phyloP scores from a whole-genome alignment of 2,888 invertebrate species.

The Chaitophorus viminalis region DNA sequence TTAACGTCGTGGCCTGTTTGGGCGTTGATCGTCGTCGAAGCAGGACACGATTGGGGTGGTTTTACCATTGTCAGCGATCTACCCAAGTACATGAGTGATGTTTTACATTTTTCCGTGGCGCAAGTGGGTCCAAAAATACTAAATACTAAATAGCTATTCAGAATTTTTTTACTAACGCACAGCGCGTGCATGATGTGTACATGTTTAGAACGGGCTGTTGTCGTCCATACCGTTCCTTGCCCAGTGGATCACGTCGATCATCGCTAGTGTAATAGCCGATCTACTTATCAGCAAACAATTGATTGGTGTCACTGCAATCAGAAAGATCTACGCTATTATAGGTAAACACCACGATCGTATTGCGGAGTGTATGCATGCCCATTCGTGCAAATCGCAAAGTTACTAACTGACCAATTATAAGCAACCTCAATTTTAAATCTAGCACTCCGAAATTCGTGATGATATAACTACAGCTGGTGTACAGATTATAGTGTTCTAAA shows the following conservation, averaged over 20 bases:
- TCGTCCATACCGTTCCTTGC: constrained; percentile 75
- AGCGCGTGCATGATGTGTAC: no score
- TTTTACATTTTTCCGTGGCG: constrained; percentile 75
- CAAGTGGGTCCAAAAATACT: constrained; percentile 66
- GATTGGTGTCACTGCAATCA: constrained; percentile 71
- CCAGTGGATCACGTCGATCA: constrained; percentile 75
- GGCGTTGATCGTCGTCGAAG: constrained; percentile 67
- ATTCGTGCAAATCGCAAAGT: no score
- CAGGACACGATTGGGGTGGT: constrained; percentile 76
- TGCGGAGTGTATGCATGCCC: neutral
- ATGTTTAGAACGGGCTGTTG: constrained; percentile 71
- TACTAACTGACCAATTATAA: no score
- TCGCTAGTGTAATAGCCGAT: constrained; percentile 76
- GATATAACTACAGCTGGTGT: no score
- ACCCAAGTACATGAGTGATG: constrained; percentile 77
- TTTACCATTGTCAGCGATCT: constrained; percentile 78
- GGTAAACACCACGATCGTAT: constrained; percentile 1
- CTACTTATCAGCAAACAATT: constrained; percentile 73
- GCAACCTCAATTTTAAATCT: no score
- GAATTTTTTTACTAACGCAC: neutral
- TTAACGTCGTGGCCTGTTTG: constrained; percentile 69
- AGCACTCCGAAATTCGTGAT: no score
- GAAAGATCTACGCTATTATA: constrained; percentile 69
- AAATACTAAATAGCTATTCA: neutral
- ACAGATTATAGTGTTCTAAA: no score